Base-by-base conservation (phyloP, 2,888 invertebrate genomes). In the Diadegma fenestrale region DNA sequence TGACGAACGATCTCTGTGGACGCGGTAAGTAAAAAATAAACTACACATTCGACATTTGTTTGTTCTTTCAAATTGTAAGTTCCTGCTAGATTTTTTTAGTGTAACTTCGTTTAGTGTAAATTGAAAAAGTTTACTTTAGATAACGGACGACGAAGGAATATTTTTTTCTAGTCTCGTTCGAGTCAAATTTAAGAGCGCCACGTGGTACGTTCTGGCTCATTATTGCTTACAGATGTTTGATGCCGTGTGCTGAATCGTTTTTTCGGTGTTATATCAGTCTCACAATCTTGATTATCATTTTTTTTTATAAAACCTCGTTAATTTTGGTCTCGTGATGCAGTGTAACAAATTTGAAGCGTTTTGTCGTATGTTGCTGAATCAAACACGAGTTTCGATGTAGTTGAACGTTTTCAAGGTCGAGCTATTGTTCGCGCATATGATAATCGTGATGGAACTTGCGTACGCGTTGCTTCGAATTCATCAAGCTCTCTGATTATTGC, bases 321-420 rank as follows among this genome's bases (percentile, higher is more conserved):
- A 58, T 58, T 58, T 14, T 26, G 5, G 0, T 58, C 26, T 58
- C 26, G 26, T 26, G 4, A 12, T 22, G 4, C 10, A 54, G 4
- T n/a, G n/a, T 22, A 12, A 54, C 10, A 22, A 54, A 54, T 19
- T 19, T 51, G 2, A 19, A 19, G 8, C 12, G 48, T 51, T 19
- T 4, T n/a, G n/a, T 26, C 12, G 22, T 12, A 14, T 26, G n/a
- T n/a, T n/a, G 51, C 43, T 17, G 45, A 58, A 54, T 71, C 33
- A 51, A 73, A 78, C 48, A 63, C 54, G 77, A 33, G 41, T 19
- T 26, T 78, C 68, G 77, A 79, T 61, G 64, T 37, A 37, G 54
- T 68, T 51, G 48, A 37, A 19, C 22, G 61, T 41, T 84, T 84
- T 81, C 84, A 78, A 78, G 81, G 84, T 73, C 43, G 72, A 68